These are phyloP conservation scores for Notoglanidium macrostoma DNA, from an alignment of 2,797 vertebrate species.

Conservation along the genomic window DNA sequence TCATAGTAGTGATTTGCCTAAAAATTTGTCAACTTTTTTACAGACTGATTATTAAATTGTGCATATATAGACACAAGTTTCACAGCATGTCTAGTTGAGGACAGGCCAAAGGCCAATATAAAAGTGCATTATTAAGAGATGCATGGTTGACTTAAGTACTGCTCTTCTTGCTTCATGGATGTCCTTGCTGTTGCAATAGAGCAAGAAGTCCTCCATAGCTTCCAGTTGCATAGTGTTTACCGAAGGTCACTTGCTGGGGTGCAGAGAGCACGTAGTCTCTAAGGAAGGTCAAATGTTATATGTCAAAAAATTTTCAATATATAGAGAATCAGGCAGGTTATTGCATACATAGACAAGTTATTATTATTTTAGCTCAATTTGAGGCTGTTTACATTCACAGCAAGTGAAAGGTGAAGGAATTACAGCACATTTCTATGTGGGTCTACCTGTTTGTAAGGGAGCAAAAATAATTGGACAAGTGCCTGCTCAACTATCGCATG, in stretches of 20 bases:
- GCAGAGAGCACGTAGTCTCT: constrained; percentile 73
- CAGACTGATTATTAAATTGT: neutral
- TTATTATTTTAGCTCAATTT: neutral
- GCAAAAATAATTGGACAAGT: neutral
- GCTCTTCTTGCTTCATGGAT: constrained; percentile 30
- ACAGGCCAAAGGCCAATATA: neutral
- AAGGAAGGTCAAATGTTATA: constrained; percentile 38
- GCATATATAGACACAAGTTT: neutral
- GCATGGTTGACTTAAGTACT: neutral
- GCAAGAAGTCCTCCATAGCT: neutral
- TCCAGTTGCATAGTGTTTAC: constrained; percentile 56
- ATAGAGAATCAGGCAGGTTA: neutral
- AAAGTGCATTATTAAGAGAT: constrained; percentile 27
- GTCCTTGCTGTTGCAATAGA: neutral
- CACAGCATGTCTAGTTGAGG: neutral
- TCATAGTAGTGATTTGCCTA: neutral
- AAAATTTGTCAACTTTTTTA: neutral
- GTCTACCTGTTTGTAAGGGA: neutral
- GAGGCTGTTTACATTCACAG: neutral
- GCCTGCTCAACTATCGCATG: neutral
- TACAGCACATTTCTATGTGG: neutral
- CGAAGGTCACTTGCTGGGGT: constrained; percentile 71
- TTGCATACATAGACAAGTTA: neutral
- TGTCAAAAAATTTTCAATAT: neutral
- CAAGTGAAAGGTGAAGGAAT: neutral